Evolutionary conservation across 2,888 invertebrate species (phyloP).

Genomic region (Tetragnatha montana): DNA sequence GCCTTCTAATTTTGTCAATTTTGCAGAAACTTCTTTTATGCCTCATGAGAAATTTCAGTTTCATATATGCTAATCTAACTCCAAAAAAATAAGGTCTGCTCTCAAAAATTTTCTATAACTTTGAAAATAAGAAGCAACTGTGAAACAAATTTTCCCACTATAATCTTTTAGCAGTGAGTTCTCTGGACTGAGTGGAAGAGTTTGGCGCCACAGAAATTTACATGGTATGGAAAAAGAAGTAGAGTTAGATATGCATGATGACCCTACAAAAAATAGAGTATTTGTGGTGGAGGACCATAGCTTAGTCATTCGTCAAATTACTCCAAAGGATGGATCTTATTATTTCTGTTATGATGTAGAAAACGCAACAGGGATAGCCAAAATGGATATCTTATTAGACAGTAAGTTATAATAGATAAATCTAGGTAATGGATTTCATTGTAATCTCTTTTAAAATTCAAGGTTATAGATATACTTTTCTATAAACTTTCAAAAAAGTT

Average conservation of each 20-base stretch:
- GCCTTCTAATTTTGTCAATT: too few species aligned
- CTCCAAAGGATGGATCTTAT: constrained; percentile 40
- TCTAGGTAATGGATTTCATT: too few species aligned
- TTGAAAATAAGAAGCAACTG: neutral
- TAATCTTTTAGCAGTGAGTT: constrained; percentile 21
- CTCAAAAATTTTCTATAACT: neutral
- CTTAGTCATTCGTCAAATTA: constrained; percentile 43
- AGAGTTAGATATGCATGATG: constrained; percentile 63
- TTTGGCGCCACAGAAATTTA: constrained; percentile 38
- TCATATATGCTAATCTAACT: too few species aligned
- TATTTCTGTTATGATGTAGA: constrained; percentile 62
- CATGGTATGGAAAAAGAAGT: constrained; percentile 40
- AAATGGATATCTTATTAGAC: constrained; percentile 63
- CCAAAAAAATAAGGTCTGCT: too few species aligned
- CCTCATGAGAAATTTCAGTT: too few species aligned
- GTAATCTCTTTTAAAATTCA: too few species aligned
- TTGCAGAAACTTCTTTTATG: too few species aligned
- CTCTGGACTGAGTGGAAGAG: constrained; percentile 35
- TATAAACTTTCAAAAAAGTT: too few species aligned
- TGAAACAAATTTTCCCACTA: neutral
- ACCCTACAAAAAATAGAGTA: constrained; percentile 49
- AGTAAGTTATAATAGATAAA: constrained; percentile 18
- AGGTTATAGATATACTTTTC: too few species aligned
- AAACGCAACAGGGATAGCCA: neutral
- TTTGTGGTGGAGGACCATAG: constrained; percentile 53